Evolutionary conservation across 2,888 invertebrate species (phyloP).

Genomic region (Buathra laborator): DNA sequence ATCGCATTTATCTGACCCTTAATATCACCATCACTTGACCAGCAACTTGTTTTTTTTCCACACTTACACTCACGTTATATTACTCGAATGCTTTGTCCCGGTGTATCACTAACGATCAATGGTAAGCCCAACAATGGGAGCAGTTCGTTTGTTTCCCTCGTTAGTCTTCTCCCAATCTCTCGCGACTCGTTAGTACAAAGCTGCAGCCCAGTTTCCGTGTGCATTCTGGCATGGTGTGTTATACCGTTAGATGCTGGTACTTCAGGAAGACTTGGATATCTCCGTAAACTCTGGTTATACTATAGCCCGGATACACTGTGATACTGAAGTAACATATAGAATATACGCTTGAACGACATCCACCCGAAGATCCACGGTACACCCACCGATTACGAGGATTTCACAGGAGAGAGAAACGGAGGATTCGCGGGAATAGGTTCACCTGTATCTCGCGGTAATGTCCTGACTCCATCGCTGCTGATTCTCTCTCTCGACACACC

Average conservation of each 20-base stretch:
- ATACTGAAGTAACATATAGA: slow-evolving; percentile 24
- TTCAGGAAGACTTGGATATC: slow-evolving; percentile 46
- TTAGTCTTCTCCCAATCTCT: slow-evolving; percentile 61
- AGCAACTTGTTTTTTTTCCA: not conserved
- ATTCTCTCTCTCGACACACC: slow-evolving; percentile 3
- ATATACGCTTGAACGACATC: slow-evolving; percentile 46
- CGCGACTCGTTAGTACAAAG: slow-evolving; percentile 62
- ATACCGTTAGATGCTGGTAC: slow-evolving; percentile 21
- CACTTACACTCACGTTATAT: not conserved
- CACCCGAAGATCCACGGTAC: slow-evolving; percentile 30
- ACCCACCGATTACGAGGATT: slow-evolving; percentile 48
- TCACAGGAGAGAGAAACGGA: slow-evolving; percentile 6
- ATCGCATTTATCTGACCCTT: not conserved
- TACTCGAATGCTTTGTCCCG: slow-evolving; percentile 6
- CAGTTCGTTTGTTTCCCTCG: slow-evolving; percentile 55
- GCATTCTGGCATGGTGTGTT: slow-evolving; percentile 33
- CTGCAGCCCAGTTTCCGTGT: slow-evolving; percentile 41
- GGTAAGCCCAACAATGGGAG: slow-evolving; percentile 55
- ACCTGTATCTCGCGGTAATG: slow-evolving; percentile 32
- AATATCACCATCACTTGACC: not conserved
- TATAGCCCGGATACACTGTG: slow-evolving; percentile 42
- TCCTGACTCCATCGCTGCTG: slow-evolving; percentile 20
- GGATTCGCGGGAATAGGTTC: slow-evolving; percentile 33
- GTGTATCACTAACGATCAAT: slow-evolving; percentile 56
- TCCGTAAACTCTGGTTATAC: slow-evolving; percentile 58